Conservation (phyloP, 2,797 vertebrate genomes). For the Galaxias olidus region DNA sequence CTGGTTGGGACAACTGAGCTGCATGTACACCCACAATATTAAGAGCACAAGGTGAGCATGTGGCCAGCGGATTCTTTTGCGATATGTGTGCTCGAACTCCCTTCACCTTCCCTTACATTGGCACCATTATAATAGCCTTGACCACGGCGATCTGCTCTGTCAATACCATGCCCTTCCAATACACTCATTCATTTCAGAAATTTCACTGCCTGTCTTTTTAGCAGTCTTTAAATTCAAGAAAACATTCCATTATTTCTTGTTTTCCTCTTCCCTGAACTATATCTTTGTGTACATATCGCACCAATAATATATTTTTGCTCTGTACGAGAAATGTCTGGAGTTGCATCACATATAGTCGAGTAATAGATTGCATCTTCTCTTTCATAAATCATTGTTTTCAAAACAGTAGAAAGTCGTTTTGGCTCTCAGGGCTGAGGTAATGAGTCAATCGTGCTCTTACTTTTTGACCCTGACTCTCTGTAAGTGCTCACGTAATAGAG, state of each 20-base stretch:
- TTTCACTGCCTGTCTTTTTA: no score
- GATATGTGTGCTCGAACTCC: background rate
- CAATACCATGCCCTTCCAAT: no score
- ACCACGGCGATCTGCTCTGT: no score
- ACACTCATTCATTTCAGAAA: no score
- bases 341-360: no score
- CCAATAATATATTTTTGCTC: background rate
- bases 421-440: background rate
- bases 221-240: conserved; percentile 1
- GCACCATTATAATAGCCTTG: background rate
- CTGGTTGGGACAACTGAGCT: background rate
- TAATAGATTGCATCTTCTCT: no score
- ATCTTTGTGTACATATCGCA: conserved; percentile 1
- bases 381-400: background rate
- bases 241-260: background rate
- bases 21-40: background rate
- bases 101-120: background rate
- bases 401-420: background rate
- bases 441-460: background rate
- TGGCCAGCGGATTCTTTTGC: background rate
- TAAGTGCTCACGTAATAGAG: background rate
- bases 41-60: background rate
- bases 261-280: background rate
- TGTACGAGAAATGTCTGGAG: no score
- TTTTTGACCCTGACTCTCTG: background rate